Base-by-base conservation (phyloP, 35 echinoderm and acorn worm genomes). In the Apostichopus japonicus region DNA sequence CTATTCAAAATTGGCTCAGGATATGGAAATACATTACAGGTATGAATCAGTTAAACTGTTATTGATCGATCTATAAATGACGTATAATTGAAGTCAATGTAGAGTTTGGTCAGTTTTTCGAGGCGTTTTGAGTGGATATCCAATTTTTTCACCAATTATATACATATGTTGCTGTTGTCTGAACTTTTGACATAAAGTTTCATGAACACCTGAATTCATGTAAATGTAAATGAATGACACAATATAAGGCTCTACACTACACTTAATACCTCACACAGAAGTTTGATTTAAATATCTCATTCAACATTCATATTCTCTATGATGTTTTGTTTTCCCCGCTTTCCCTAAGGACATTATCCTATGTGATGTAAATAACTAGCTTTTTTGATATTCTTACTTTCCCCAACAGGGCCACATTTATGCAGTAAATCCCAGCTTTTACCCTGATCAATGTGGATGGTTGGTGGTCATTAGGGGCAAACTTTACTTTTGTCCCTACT, bases 1-100 rank as follows among this genome's bases (percentile, higher is more conserved):
- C 82, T 98, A 10, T 94, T 84, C 55, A 98, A 96, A 89, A 86
- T 96, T 78, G 96, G 96, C 61, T 92, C 96, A 15, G 96, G 96
- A 33, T 98, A 96, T 81, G 93, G 83, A 23, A 91, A 87, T 65
- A 87, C 86, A 5, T 61, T 87, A n/a, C 56, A 87, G 86, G 86
- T 87, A 23, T 51, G 86, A 54, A 17, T 19, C 71, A 75, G 6
- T 75, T 19, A 7, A 13, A 61, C 57, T 61, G 33, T 44, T 44
- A 44, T 44, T 67, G 6, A 67, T 11, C 63, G 5, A 15, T 67
- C 11, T 15, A 19, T 67, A 17, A 67, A 0, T 67, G 63, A 67
- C 11, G 5, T 9, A 67, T 9, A 67, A 67, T 0, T 67, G 63
- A 9, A 67, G 63, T 17, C 63, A 27, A 27, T 27, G 25, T 27